Percentiles rank a stretch among this genome's conserved stretches.
phyloP scores from a whole-genome alignment of 2,888 invertebrate genomes.

The Dryocosmus kuriphilus region DNA sequence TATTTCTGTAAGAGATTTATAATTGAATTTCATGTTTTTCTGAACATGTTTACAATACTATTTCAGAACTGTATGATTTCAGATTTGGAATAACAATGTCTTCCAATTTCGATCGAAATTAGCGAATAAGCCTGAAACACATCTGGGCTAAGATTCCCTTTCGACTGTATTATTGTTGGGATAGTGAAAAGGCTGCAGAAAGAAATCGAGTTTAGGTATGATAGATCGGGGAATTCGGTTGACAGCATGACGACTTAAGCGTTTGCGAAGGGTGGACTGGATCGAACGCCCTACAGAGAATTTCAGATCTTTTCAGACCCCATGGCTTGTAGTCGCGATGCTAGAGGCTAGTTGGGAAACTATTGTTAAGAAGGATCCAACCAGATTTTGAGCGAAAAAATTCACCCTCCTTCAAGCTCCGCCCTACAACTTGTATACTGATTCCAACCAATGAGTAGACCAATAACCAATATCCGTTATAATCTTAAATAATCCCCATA shows the following conservation, averaged over 20 bases:
- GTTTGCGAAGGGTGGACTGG: slow-evolving; percentile 65
- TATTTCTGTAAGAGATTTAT: too few relatives aligned
- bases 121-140: slow-evolving; percentile 8
- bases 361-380: slow-evolving; percentile 64
- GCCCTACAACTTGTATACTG: slow-evolving; percentile 56
- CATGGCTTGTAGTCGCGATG: slow-evolving; percentile 10
- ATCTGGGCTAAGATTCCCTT: slow-evolving; percentile 6
- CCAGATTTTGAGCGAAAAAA: slow-evolving; percentile 69
- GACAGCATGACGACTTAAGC: slow-evolving; percentile 64
- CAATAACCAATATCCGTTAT: background rate
- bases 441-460: background rate
- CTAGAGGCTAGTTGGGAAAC: slow-evolving; percentile 41
- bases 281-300: slow-evolving; percentile 61
- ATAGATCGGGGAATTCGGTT: slow-evolving; percentile 74
- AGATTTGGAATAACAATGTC: background rate
- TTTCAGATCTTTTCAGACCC: slow-evolving; percentile 52
- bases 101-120: background rate
- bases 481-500: too few relatives aligned
- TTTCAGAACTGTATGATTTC: background rate
- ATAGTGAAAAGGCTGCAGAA: slow-evolving; percentile 55
- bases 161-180: slow-evolving; percentile 17
- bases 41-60: background rate
- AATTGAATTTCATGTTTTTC: too few relatives aligned
- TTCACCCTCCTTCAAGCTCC: slow-evolving; percentile 61
- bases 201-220: slow-evolving; percentile 65